Conservation (phyloP, 2,113 vertebrate genomes). For the Tonatia bakeri region DNA sequence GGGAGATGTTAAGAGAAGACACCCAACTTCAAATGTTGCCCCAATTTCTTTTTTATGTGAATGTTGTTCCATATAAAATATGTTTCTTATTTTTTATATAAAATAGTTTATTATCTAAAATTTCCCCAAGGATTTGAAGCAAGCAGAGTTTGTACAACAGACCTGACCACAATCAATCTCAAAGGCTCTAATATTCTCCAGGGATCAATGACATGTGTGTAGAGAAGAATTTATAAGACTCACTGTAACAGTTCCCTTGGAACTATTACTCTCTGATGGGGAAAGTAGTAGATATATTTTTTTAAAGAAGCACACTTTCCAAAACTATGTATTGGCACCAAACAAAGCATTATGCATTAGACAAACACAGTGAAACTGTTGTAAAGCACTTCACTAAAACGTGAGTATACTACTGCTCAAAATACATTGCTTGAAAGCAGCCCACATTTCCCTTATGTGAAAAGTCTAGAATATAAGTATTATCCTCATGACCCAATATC, state of each 20-base stretch:
- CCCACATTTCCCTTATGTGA: not conserved
- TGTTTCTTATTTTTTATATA: too few relatives aligned
- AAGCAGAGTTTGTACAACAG: constrained; percentile 59
- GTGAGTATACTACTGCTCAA: not conserved
- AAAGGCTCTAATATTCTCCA: constrained; percentile 63
- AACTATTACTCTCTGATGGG: constrained; percentile 75
- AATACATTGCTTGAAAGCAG: not conserved
- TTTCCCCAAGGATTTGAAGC: constrained; percentile 67
- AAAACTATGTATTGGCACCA: constrained; percentile 71
- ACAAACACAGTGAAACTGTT: constrained; percentile 10
- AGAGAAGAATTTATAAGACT: constrained; percentile 76
- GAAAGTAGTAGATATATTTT: constrained; percentile 80
- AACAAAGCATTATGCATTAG: constrained; percentile 64
- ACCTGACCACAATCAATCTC: constrained; percentile 71
- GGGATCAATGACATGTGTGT: constrained; percentile 73
- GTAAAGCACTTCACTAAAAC: not conserved
- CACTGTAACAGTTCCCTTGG: constrained; percentile 75
- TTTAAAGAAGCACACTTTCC: constrained; percentile 70
- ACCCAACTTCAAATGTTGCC: constrained; percentile 67
- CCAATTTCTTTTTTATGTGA: constrained; percentile 64
- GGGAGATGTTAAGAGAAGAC: constrained; percentile 32
- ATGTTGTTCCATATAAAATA: constrained; percentile 15
- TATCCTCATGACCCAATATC: not conserved
- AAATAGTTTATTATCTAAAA: constrained; percentile 67
- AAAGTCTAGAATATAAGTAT: not conserved